These are phyloP conservation scores for Agrotis puta DNA, from an alignment of 2,888 invertebrate genomes.

Conservation along the genomic window DNA sequence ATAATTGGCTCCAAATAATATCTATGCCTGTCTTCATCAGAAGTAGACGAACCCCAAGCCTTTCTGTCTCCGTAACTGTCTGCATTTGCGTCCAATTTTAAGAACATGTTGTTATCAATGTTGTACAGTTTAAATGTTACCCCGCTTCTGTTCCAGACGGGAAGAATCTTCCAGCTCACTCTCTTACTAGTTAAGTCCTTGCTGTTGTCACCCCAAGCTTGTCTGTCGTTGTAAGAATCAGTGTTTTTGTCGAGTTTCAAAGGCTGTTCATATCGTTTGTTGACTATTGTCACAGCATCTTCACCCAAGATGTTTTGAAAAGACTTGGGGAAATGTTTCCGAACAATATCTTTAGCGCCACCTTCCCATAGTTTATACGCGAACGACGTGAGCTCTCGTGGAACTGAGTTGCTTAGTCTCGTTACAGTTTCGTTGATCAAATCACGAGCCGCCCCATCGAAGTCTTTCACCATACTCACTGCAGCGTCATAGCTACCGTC, in stretches of 20 bases:
- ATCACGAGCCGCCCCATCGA: conserved; percentile 39
- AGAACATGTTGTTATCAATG: conserved; percentile 58
- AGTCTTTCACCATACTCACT: conserved; percentile 52
- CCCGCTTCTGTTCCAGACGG: conserved; percentile 59
- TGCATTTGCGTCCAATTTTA: conserved; percentile 64
- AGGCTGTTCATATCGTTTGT: conserved; percentile 53
- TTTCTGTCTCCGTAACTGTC: conserved; percentile 61
- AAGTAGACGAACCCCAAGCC: conserved; percentile 60
- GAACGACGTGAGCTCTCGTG: conserved; percentile 59
- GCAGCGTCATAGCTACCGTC: conserved; percentile 61
- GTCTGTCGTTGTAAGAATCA: conserved; percentile 58
- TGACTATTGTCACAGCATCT: conserved; percentile 64
- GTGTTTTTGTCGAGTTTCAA: conserved; percentile 60
- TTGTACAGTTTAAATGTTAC: conserved; percentile 68
- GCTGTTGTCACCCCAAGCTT: conserved; percentile 63
- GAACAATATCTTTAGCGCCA: conserved; percentile 54
- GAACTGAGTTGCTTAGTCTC: conserved; percentile 51
- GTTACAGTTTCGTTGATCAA: conserved; percentile 46
- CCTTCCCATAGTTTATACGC: conserved; percentile 69
- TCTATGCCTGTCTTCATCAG: conserved; percentile 47
- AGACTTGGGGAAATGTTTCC: conserved; percentile 62
- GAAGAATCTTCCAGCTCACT: conserved; percentile 67
- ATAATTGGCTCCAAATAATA: conserved; percentile 66
- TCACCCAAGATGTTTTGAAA: conserved; percentile 63
- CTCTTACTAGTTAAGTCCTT: conserved; percentile 47